phyloP scores from a whole-genome alignment of 2,888 invertebrate genomes.

The Gasteruption jaculator region DNA sequence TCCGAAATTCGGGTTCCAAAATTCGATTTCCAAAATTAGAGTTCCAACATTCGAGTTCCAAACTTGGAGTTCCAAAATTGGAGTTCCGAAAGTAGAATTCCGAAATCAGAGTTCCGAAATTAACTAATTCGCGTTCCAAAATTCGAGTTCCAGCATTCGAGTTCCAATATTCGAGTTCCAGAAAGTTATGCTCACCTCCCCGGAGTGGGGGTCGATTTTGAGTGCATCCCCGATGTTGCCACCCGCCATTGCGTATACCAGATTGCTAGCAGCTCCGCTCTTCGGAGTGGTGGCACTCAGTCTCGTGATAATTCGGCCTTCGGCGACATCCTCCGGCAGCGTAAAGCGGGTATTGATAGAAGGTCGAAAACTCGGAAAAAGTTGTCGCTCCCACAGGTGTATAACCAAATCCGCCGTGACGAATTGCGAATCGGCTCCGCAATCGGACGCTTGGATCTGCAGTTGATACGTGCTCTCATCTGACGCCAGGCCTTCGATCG shows the following conservation, averaged over 20 bases:
- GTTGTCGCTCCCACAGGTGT: slow-evolving; percentile 68
- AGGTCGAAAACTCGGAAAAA: slow-evolving; percentile 76
- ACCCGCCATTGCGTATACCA: slow-evolving; percentile 85
- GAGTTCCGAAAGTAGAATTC: no score
- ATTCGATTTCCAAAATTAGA: no score
- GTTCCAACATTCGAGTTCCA: no score
- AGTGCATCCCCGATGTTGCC: slow-evolving; percentile 89
- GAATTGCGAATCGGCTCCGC: slow-evolving; percentile 65
- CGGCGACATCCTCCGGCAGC: slow-evolving; percentile 74
- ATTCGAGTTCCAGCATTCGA: no score
- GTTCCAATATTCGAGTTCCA: no score
- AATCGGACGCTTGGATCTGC: slow-evolving; percentile 77
- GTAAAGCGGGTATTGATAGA: slow-evolving; percentile 70
- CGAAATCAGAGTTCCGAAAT: no score
- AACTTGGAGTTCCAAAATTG: no score
- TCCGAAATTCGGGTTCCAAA: no score
- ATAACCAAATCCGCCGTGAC: slow-evolving; percentile 75
- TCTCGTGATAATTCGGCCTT: slow-evolving; percentile 73
- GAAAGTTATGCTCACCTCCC: slow-evolving; percentile 61
- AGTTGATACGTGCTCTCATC: slow-evolving; percentile 64
- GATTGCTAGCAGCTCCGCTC: slow-evolving; percentile 64
- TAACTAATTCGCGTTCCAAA: no score
- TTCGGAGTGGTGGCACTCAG: slow-evolving; percentile 78
- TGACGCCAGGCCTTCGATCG: slow-evolving; percentile 64
- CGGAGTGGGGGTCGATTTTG: slow-evolving; percentile 71